Percentiles rank a stretch among this genome's conserved stretches.
Conservation (phyloP, 1,140 invertebrate genomes). For the Asobara japonica region DNA sequence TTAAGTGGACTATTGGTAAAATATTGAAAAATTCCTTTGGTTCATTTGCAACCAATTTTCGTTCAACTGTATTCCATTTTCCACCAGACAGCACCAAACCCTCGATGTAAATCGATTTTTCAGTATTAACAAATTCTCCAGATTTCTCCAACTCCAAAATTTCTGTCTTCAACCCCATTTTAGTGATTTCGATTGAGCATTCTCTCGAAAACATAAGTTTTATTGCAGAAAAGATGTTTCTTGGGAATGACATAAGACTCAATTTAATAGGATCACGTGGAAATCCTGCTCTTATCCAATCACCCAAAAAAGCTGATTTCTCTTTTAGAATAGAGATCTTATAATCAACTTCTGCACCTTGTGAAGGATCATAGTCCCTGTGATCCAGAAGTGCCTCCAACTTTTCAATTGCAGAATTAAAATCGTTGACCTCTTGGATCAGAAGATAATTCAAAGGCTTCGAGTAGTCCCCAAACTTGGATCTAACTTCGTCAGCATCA, state of each 20-base stretch:
- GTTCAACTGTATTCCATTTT: neutral
- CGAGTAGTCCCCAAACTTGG: slow-evolving; percentile 64
- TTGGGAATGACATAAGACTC: neutral
- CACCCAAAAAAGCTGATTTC: slow-evolving; percentile 39
- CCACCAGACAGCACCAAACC: neutral
- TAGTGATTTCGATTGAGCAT: neutral
- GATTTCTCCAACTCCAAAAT: neutral
- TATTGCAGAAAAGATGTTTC: neutral
- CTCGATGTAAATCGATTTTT: neutral
- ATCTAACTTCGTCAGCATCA: slow-evolving; percentile 60
- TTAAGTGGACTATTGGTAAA: neutral
- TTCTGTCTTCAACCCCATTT: neutral
- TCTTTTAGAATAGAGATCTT: too few species aligned
- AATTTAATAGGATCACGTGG: neutral
- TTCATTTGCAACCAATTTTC: neutral
- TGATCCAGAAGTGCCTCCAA: slow-evolving; percentile 68
- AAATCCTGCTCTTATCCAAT: neutral
- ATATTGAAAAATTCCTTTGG: neutral
- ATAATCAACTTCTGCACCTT: too few species aligned
- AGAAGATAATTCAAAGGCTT: slow-evolving; percentile 76
- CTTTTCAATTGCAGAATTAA: slow-evolving; percentile 67
- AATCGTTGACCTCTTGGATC: slow-evolving; percentile 71
- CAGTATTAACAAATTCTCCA: neutral
- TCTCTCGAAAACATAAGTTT: slow-evolving; percentile 6
- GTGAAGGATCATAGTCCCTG: too few species aligned